Conservation (phyloP, 1,140 invertebrate species). For the Psix sp. region DNA sequence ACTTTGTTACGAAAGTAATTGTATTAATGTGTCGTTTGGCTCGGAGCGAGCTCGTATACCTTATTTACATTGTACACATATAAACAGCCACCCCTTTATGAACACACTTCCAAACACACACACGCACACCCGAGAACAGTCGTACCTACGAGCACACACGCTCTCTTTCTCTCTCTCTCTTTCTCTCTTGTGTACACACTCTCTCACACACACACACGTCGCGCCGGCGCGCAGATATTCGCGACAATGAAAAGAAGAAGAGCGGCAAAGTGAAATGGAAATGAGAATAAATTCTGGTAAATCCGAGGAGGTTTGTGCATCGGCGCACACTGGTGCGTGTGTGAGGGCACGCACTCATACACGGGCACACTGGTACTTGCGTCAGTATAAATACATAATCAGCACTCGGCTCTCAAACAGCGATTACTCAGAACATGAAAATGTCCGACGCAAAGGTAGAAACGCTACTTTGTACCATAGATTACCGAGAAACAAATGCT, state of each 20-base stretch:
- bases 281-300: constrained; percentile 22
- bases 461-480: constrained; percentile 65
- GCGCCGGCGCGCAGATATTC: constrained; percentile 1
- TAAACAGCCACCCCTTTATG: constrained; percentile 43
- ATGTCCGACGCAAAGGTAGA: constrained; percentile 53
- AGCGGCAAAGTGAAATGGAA: neutral
- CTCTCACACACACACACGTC: constrained; percentile 7
- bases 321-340: no score
- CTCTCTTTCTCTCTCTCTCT: no score
- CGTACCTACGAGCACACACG: no score
- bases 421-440: constrained; percentile 57
- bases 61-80: constrained; percentile 65
- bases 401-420: constrained; percentile 43
- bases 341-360: no score
- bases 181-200: constrained; percentile 8
- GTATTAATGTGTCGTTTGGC: constrained; percentile 45
- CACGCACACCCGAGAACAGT: no score
- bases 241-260: constrained; percentile 7
- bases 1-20: constrained; percentile 44
- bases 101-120: constrained; percentile 6
- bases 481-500: constrained; percentile 50
- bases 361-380: constrained; percentile 3
- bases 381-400: constrained; percentile 46
- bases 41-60: constrained; percentile 53
- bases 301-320: constrained; percentile 10